Evolutionary conservation across 1,140 invertebrate genomes (phyloP).

Genomic region (Galleria mellonella): DNA sequence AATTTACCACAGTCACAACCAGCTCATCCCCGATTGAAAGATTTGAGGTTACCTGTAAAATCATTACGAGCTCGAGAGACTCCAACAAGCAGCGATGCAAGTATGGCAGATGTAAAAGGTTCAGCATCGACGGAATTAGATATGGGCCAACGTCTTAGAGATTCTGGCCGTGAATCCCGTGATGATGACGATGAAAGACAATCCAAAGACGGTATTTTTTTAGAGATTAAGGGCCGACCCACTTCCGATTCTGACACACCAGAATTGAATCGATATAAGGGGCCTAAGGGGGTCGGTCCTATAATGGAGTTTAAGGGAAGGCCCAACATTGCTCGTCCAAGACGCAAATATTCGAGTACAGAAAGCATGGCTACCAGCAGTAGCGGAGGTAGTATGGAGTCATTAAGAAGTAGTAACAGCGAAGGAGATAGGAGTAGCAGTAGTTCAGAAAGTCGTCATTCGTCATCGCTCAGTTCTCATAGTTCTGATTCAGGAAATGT

Average conservation of each 20-base stretch:
- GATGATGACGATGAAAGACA: slow-evolving; percentile 78
- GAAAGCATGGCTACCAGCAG: slow-evolving; percentile 90
- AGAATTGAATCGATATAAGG: slow-evolving; percentile 70
- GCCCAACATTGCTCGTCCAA: slow-evolving; percentile 73
- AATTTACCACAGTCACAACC: slow-evolving; percentile 82
- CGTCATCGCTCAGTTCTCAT: slow-evolving; percentile 86
- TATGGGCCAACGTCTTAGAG: slow-evolving; percentile 59
- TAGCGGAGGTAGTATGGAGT: slow-evolving; percentile 89
- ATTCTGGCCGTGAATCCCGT: slow-evolving; percentile 67
- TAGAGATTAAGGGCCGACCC: slow-evolving; percentile 81
- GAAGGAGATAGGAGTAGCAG: slow-evolving; percentile 87
- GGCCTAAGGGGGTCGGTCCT: slow-evolving; percentile 75
- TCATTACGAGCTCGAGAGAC: slow-evolving; percentile 76
- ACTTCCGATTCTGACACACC: slow-evolving; percentile 75
- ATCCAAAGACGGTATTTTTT: slow-evolving; percentile 77
- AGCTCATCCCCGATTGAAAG: slow-evolving; percentile 80
- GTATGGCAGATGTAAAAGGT: slow-evolving; percentile 70
- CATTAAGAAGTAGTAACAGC: slow-evolving; percentile 86
- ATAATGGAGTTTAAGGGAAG: slow-evolving; percentile 82
- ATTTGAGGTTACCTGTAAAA: slow-evolving; percentile 80
- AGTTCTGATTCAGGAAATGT: slow-evolving; percentile 85
- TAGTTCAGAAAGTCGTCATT: slow-evolving; percentile 86
- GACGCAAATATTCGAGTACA: slow-evolving; percentile 86
- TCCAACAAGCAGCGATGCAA: slow-evolving; percentile 79
- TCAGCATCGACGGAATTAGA: slow-evolving; percentile 64